These are phyloP conservation scores for Typhlichthys eigenmanni DNA, from an alignment of 2,797 vertebrate species.

Conservation along the genomic window DNA sequence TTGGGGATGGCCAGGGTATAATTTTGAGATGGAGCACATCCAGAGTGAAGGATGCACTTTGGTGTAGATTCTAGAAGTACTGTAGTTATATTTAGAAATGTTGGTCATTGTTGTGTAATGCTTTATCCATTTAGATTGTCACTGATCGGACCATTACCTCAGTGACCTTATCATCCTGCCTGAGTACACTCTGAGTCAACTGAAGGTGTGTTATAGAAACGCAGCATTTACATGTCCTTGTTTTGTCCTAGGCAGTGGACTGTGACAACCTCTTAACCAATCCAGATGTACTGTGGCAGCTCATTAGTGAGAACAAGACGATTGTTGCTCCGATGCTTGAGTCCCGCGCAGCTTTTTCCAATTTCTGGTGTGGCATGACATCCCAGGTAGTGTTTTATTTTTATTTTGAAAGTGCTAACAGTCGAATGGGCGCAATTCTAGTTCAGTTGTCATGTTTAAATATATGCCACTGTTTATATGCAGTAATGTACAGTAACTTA, in stretches of 20 bases:
- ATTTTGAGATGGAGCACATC: slow-evolving; percentile 38
- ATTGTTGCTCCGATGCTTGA: slow-evolving; percentile 92
- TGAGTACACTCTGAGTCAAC: not conserved
- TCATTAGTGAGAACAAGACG: slow-evolving; percentile 89
- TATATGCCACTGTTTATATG: no score
- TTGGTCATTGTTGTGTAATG: not conserved
- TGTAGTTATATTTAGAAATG: slow-evolving; percentile 9
- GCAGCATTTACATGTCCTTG: slow-evolving; percentile 1
- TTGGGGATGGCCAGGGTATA: slow-evolving; percentile 45
- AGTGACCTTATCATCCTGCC: not conserved
- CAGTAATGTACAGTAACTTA: no score
- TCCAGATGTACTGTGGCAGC: slow-evolving; percentile 79
- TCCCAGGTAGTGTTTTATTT: slow-evolving; percentile 77
- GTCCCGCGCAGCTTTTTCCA: slow-evolving; percentile 91
- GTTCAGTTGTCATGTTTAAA: no score
- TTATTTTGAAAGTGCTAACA: not conserved
- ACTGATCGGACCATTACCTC: slow-evolving; percentile 1
- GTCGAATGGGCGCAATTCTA: no score
- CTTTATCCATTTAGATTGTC: not conserved
- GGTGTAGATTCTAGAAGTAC: slow-evolving; percentile 3
- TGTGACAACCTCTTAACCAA: slow-evolving; percentile 89
- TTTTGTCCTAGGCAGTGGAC: slow-evolving; percentile 78
- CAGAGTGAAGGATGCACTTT: slow-evolving; percentile 37
- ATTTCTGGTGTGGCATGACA: slow-evolving; percentile 97
- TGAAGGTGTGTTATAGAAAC: no score